A percentile compares a stretch with the other conserved stretches of the same genome.
Conservation (phyloP, 1,140 invertebrate genomes). For the Temnothorax longispinosus region DNA sequence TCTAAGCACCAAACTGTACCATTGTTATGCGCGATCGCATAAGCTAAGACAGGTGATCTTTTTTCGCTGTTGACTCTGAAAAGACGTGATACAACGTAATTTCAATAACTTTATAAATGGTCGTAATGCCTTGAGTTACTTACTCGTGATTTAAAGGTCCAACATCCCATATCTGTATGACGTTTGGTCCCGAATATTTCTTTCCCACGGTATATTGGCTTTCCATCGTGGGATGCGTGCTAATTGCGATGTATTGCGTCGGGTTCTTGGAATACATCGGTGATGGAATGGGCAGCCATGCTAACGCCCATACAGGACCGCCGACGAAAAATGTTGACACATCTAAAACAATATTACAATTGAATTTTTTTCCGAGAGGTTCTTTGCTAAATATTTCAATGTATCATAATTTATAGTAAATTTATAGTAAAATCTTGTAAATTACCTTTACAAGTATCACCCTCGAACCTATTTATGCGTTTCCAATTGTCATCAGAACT, state of each 20-base stretch:
- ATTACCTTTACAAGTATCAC: conserved; percentile 76
- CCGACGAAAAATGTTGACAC: conserved; percentile 87
- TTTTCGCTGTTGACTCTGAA: conserved; percentile 60
- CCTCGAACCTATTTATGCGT: conserved; percentile 84
- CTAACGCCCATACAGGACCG: conserved; percentile 87
- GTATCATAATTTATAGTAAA: neutral
- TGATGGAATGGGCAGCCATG: conserved; percentile 87
- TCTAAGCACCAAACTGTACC: conserved; percentile 90
- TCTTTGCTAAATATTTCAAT: conserved; percentile 36
- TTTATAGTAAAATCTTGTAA: conserved; percentile 25
- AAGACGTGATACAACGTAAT: conserved; percentile 27
- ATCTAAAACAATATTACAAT: conserved; percentile 69
- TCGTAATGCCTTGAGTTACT: conserved; percentile 40
- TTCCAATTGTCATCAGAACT: conserved; percentile 79
- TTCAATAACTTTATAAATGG: conserved; percentile 8
- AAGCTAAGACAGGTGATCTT: conserved; percentile 79
- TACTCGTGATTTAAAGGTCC: conserved; percentile 83
- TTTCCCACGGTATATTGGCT: conserved; percentile 79
- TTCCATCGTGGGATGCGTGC: conserved; percentile 84
- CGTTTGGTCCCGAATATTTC: conserved; percentile 81
- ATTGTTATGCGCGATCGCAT: conserved; percentile 88
- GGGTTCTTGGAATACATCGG: conserved; percentile 72
- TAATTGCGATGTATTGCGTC: conserved; percentile 87
- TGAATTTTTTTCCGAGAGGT: neutral
- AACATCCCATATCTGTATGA: conserved; percentile 88